Evolutionary conservation across 2,888 invertebrate species (phyloP), one percentile per base, ranked within the genome.

Genomic region (Apamea crenata): DNA sequence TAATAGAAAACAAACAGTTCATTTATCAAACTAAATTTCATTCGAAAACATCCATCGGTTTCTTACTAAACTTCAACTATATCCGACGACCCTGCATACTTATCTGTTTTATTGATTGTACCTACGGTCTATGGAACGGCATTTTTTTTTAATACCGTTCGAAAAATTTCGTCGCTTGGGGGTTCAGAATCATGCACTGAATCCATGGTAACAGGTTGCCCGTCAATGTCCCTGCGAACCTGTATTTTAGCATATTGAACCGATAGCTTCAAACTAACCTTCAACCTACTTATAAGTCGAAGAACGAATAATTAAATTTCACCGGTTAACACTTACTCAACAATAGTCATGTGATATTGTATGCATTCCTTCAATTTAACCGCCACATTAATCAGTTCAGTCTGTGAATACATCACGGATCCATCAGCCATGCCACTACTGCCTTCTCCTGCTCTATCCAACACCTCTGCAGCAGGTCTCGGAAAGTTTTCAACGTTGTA

Each of bases 401-500:
- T 21, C n/a, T 86, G 78, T 25, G 87, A 74, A 56, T 87, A 86
- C 85, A 86, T 87, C 61, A 65, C 87, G 1, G 74, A 25, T 36
- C 75, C 78, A 0, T 61, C 6, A 1, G 56, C 63, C 40, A 25
- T 71, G 29, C 73, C 44, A 56, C 56, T 68, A 21, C 69, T 47
- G 4, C 36, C 72, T 5, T 67, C 59, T 1, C 78, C 66, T 10
- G 40, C 56, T 21, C 47, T 36, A 56, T 69, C 69, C 50, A 63
- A 21, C 14, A 63, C 44, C 70, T 72, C 78, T 25, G 83, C 50
- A 7, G 84, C 87, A 25, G 84, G 84, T 70, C 84, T 72, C 7
- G 84, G 84, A 32, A 85, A 91, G 47, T 82, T 69, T 47, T 87
- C 82, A 76, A 91, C 73, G 21, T 84, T 86, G 18, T 89, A 16